Evolutionary conservation across 2,888 invertebrate genomes (phyloP).

Genomic region (Schizotus pectinicornis): DNA sequence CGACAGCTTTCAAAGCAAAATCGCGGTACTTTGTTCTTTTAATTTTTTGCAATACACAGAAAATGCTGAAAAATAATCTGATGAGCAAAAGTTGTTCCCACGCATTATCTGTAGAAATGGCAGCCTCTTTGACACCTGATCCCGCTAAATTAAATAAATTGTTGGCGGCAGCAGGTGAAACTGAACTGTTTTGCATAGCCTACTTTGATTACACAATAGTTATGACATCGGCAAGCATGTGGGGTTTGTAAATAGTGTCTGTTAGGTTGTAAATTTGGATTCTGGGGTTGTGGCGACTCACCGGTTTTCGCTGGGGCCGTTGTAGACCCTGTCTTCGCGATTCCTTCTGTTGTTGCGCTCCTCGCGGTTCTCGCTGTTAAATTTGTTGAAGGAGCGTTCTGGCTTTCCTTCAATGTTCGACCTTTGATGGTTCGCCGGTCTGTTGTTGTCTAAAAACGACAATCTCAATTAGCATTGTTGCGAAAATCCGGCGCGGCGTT

Average conservation of each 20-base stretch:
- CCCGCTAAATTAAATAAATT: no score
- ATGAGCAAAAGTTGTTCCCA: no score
- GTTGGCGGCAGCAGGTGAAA: no score
- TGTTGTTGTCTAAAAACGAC: constrained; percentile 50
- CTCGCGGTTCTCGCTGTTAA: constrained; percentile 70
- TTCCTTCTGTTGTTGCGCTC: constrained; percentile 74
- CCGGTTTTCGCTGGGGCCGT: constrained; percentile 56
- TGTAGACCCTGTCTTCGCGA: constrained; percentile 65
- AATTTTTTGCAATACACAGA: no score
- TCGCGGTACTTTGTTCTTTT: not conserved
- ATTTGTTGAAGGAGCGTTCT: constrained; percentile 60
- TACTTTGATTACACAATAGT: no score
- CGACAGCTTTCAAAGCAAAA: not conserved
- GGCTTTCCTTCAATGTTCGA: constrained; percentile 63
- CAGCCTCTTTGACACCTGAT: no score
- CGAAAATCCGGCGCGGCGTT: constrained; percentile 5
- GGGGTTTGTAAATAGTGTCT: constrained; percentile 33
- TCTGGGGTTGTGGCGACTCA: constrained; percentile 37
- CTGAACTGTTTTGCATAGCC: no score
- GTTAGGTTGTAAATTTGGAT: not conserved
- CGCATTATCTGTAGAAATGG: no score
- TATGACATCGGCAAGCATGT: no score
- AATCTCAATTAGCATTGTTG: not conserved
- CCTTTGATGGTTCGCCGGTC: constrained; percentile 48
- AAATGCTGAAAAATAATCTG: no score